Evolutionary conservation across 2,113 vertebrate genomes (phyloP).

Genomic region (Phrynosoma platyrhinos): DNA sequence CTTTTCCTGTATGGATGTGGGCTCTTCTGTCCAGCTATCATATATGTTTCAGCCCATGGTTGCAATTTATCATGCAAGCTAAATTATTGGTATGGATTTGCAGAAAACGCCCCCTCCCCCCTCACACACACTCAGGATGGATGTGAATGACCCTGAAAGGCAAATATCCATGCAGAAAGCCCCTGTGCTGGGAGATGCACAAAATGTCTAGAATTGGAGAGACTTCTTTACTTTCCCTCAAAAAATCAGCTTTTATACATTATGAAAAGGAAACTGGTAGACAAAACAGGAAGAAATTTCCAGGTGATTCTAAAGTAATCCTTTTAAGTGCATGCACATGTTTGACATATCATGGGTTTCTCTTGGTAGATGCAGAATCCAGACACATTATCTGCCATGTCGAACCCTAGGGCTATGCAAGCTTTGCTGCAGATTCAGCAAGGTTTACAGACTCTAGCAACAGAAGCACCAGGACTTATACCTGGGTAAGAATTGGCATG

Average conservation of each 20-base stretch:
- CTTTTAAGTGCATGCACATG: not conserved
- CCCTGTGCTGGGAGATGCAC: not conserved
- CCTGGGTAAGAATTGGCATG: conserved; percentile 78
- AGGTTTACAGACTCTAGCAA: conserved; percentile 88
- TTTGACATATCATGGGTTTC: conserved; percentile 43
- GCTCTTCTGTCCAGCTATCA: not conserved
- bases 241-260: not conserved
- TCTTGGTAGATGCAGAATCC: conserved; percentile 89
- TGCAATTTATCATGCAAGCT: not conserved
- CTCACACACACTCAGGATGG: no score
- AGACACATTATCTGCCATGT: conserved; percentile 89
- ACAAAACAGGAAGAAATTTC: not conserved
- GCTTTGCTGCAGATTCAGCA: conserved; percentile 92
- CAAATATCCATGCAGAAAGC: not conserved
- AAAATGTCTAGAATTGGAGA: not conserved
- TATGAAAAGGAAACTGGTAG: no score
- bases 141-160: not conserved
- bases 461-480: conserved; percentile 87
- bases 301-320: not conserved
- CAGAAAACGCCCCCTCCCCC: not conserved
- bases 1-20: not conserved
- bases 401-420: conserved; percentile 91
- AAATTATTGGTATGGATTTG: not conserved
- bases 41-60: not conserved
- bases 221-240: not conserved